Evolutionary conservation across 2,888 invertebrate species (phyloP), one percentile per base, ranked within the genome.

Genomic region (Megamerina dolium): DNA sequence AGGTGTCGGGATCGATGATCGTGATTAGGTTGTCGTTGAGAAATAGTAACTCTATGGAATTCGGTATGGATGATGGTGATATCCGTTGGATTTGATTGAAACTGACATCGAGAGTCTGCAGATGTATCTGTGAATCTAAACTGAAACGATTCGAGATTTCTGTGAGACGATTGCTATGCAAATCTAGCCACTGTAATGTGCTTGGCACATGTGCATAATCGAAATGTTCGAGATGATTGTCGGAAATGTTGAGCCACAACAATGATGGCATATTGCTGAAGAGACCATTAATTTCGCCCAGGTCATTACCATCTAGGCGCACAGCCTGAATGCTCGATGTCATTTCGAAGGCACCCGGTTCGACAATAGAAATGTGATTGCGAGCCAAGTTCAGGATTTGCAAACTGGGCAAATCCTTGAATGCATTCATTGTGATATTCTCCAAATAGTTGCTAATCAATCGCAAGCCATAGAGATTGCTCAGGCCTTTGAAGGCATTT

Each of bases 211-310:
- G 79, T 19, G 85, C 79, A 69, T 89, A 93, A 73, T 92, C 91
- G 73, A 93, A 92, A 79, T 85, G 83, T 64, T 84, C 82, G 63
- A 93, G 78, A 68, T 83, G 81, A 77, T 93, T 93, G 74, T 90
- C 90, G 53, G 90, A 90, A 61, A 93, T 84, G 73, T 93, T 93
- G 41, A 93, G 74, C 89, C 89, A 91, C 61, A 89, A 76, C 55
- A 93, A 74, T 58, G 84, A 85, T 10, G 85, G 83, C 64, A 90
- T 82, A 68, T 89, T 84, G 56, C 81, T 80, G 68, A 93, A 92
- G 51, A 92, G 75, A 30, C 86, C 87, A 64, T 84, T 85, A 53
- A 93, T 82, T 68, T 89, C 85, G 43, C 80, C 81, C 46, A 94
- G 73, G 53, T 80, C 78, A 75, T 94, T 94, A 45, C 86, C 85